phyloP scores from a whole-genome alignment of 2,797 vertebrate species.

The Sebastes iracundus region DNA sequence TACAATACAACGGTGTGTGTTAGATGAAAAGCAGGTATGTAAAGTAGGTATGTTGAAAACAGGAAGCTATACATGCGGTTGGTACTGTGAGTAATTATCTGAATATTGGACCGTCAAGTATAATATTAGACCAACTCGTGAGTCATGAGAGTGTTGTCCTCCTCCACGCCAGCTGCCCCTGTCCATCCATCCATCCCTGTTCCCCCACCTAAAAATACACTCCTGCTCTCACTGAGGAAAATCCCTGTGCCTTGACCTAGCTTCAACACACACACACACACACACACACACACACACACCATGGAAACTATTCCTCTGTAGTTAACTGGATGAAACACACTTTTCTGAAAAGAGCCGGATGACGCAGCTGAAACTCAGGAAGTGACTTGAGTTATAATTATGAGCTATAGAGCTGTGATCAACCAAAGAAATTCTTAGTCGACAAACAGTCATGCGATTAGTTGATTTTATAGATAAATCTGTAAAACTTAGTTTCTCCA shows the following conservation, averaged over 20 bases:
- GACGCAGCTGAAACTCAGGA: slow-evolving; percentile 41
- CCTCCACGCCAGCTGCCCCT: slow-evolving; percentile 78
- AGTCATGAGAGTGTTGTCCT: slow-evolving; percentile 66
- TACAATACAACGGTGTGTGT: neutral
- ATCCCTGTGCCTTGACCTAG: slow-evolving; percentile 65
- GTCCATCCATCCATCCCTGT: slow-evolving; percentile 74
- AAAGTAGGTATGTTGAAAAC: neutral
- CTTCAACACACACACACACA: slow-evolving; percentile 29
- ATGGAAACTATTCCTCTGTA: slow-evolving; percentile 61
- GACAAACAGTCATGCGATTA: no score
- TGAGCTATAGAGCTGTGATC: neutral
- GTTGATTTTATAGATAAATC: no score
- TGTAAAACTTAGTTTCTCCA: no score
- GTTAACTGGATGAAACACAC: slow-evolving; percentile 30
- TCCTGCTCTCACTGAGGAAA: slow-evolving; percentile 77
- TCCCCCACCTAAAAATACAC: slow-evolving; percentile 78
- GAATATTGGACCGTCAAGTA: neutral
- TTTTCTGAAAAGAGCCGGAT: slow-evolving; percentile 10
- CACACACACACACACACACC: slow-evolving; percentile 34
- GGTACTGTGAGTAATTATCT: slow-evolving; percentile 1
- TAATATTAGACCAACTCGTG: slow-evolving; percentile 71
- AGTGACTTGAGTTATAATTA: slow-evolving; percentile 28
- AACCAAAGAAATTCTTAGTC: no score
- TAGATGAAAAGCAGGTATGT: neutral
- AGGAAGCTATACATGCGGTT: neutral